Evolutionary conservation across 2,113 vertebrate species (phyloP).

Genomic region (Brachyhypopomus occidentalis): DNA sequence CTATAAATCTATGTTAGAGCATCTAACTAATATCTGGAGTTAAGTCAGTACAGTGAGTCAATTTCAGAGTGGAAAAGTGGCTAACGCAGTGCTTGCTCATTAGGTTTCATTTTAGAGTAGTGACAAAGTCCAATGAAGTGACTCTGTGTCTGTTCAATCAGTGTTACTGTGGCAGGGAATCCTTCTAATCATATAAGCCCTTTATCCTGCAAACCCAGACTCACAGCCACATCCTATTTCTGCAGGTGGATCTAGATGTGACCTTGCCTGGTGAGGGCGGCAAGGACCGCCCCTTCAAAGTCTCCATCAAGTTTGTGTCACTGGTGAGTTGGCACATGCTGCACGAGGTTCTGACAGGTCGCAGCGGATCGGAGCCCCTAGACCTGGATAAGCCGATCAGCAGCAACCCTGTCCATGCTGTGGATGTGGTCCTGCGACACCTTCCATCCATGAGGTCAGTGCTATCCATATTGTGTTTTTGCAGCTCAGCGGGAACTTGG

Average conservation of each 20-base stretch:
- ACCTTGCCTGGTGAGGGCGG: slow-evolving; percentile 95
- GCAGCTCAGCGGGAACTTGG: too few relatives aligned
- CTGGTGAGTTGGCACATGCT: slow-evolving; percentile 96
- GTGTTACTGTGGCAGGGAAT: not conserved
- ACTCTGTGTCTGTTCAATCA: not conserved
- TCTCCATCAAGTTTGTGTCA: slow-evolving; percentile 91
- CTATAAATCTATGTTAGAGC: too few relatives aligned
- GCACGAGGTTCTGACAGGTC: slow-evolving; percentile 92
- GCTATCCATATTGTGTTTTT: too few relatives aligned
- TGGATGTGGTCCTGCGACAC: slow-evolving; percentile 95
- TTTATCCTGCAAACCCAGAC: not conserved
- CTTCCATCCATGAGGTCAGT: slow-evolving; percentile 97
- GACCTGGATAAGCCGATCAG: slow-evolving; percentile 96
- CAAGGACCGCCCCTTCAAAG: slow-evolving; percentile 96
- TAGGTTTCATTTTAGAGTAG: too few relatives aligned
- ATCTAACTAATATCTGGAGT: too few relatives aligned
- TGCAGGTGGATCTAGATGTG: slow-evolving; percentile 94
- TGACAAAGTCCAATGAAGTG: too few relatives aligned
- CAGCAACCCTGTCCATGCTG: slow-evolving; percentile 96
- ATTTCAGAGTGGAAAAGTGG: too few relatives aligned
- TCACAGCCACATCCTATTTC: not conserved
- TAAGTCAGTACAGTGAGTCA: too few relatives aligned
- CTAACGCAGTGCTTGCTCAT: too few relatives aligned
- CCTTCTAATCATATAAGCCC: not conserved
- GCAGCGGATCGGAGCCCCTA: slow-evolving; percentile 81